Evolutionary conservation across 2,797 vertebrate genomes (phyloP).

Genomic region (Phalloptychus januarius): DNA sequence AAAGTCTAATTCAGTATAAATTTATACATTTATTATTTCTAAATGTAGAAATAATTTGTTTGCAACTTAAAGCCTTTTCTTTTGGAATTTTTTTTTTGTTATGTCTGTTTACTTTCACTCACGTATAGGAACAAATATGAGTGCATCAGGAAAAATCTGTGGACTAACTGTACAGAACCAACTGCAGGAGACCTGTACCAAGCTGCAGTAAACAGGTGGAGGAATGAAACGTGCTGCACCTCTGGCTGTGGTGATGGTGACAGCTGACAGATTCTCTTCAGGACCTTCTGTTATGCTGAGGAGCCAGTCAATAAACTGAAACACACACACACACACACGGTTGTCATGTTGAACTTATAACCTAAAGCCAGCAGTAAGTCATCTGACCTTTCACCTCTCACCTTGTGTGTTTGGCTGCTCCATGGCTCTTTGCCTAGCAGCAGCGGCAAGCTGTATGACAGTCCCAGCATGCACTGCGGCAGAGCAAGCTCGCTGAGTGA

Average conservation of each 20-base stretch:
- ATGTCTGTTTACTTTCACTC: not conserved
- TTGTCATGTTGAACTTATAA: not conserved
- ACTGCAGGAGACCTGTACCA: not conserved
- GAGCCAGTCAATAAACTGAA: conserved; percentile 94
- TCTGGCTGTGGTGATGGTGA: conserved; percentile 65
- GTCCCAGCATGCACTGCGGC: conserved; percentile 79
- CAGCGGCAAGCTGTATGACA: conserved; percentile 83
- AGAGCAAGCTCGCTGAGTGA: conserved; percentile 66
- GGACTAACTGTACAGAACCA: not conserved
- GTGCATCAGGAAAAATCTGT: not conserved
- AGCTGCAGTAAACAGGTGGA: not conserved
- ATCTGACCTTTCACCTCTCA: conserved; percentile 41
- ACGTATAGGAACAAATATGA: not conserved
- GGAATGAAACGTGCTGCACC: conserved; percentile 33
- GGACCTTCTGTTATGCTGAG: conserved; percentile 86
- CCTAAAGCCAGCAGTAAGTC: not conserved
- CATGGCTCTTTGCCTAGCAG: conserved; percentile 92
- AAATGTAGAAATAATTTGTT: not conserved
- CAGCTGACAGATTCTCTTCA: conserved; percentile 77
- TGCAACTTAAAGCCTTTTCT: not conserved
- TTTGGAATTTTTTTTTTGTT: not conserved
- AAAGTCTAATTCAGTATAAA: not conserved
- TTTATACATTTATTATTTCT: not conserved
- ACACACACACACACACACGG: conserved; percentile 24
- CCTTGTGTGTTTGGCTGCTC: conserved; percentile 89